Conservation (phyloP, 2,888 invertebrate species). For the Epistrophe grossulariae region DNA sequence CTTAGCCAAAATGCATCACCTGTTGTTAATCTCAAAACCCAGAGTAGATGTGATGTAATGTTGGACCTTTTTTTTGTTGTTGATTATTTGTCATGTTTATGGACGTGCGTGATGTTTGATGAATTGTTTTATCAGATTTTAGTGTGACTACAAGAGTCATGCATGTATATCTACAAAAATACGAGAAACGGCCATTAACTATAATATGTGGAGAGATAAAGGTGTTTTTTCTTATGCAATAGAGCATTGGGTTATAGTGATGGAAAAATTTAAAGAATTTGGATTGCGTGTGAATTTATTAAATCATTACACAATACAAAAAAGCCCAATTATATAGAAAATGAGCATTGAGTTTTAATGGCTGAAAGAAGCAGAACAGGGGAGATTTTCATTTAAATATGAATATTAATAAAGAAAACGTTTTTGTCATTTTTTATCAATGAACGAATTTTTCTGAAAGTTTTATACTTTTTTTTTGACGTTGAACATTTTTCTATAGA, state of each 20-base stretch:
- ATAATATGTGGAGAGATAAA: not conserved
- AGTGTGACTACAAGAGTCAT: not conserved
- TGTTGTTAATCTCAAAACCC: constrained; percentile 58
- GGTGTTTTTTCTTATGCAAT: constrained; percentile 19
- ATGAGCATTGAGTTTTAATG: too few relatives aligned
- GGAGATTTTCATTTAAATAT: too few relatives aligned
- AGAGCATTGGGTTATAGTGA: constrained; percentile 14
- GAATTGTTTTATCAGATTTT: constrained; percentile 55
- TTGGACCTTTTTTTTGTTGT: constrained; percentile 3
- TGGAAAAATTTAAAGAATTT: constrained; percentile 42
- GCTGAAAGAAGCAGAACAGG: too few relatives aligned
- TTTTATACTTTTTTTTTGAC: too few relatives aligned
- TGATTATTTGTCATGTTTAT: constrained; percentile 27
- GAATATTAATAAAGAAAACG: too few relatives aligned
- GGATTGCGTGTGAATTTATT: constrained; percentile 30
- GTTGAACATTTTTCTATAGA: too few relatives aligned
- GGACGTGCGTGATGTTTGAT: constrained; percentile 49
- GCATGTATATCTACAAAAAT: not conserved
- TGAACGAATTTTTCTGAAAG: too few relatives aligned
- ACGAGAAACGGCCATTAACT: not conserved
- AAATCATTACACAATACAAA: not conserved
- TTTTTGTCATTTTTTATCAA: too few relatives aligned
- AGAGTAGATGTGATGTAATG: constrained; percentile 36
- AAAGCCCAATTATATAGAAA: too few relatives aligned
- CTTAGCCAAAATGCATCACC: constrained; percentile 35